Base-by-base conservation (phyloP, 2,888 invertebrate species). In the Saturnia japonica region DNA sequence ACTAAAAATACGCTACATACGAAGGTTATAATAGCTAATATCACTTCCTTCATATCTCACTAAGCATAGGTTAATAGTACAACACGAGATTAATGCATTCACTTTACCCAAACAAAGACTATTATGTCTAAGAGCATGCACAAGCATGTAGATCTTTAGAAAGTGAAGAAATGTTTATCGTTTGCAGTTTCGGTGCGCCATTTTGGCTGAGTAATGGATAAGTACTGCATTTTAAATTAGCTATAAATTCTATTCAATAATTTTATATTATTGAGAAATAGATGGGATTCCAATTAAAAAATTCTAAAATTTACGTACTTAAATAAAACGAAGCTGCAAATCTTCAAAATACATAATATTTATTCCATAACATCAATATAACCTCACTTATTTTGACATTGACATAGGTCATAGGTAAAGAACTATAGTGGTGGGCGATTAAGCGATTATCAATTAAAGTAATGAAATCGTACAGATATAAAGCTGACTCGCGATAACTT, bases 1-100 rank as follows among this genome's bases (percentile, higher is more conserved):
- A 94, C 93, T 91, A 94, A 86, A 85, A 91, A 85, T 88, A 94
- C 85, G 81, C 94, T 93, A 91, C 91, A 91, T 87, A 92, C 78
- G 85, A 91, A 91, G 83, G 93, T 89, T 88, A 94, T 72, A 88
- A 94, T 85, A 83, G 92, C 93, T 89, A 94, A 89, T 82, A 94
- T 90, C 88, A 91, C 89, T 91, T 94, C 93, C 91, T 91, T 92
- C 93, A 94, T 93, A 86, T 85, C 86, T 87, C 80, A 86, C 82
- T 84, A 90, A 82, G 84, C 84, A 83, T 86, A 85, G 78, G 85
- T 85, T 88, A 84, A 80, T 82, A 83, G 78, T 75, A 83, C 77
- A 88, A 88, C 88, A 88, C 88, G 84, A 85, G 78, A 84, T 85
- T 83, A 88, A 83, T 86, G 76, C 84, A 89, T 85, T 83, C 87